Percentiles rank a stretch among this genome's conserved stretches.
Evolutionary conservation across 64 coral and sea anemone genomes (phyloP).

Genomic region (Pachyseris speciosa): DNA sequence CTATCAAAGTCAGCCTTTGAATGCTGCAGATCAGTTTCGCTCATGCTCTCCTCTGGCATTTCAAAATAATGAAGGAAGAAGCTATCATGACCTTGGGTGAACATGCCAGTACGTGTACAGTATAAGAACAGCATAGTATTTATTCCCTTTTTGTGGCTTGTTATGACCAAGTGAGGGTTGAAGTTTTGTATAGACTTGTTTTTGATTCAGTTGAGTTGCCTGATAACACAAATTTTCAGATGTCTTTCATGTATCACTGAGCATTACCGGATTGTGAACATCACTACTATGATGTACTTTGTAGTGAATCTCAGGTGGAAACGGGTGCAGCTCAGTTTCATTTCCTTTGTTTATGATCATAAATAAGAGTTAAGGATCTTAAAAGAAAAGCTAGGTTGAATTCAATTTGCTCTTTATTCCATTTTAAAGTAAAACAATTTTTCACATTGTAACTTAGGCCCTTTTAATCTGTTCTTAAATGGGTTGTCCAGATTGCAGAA

Average conservation of each 20-base stretch:
- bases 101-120: not conserved
- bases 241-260: not conserved
- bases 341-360: not conserved
- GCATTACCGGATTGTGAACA: not conserved
- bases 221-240: not conserved
- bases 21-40: not conserved
- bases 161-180: not conserved
- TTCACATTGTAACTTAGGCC: not conserved
- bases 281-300: not conserved
- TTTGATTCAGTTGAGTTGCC: not conserved
- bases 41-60: slow-evolving; percentile 20
- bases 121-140: not conserved
- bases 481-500: not conserved
- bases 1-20: not conserved
- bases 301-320: not conserved
- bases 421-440: not conserved
- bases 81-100: slow-evolving; percentile 23
- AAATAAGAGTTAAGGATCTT: not conserved
- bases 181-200: not conserved
- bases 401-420: not conserved
- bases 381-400: not conserved
- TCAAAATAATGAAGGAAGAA: slow-evolving; percentile 5
- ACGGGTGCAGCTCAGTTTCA: too few species aligned
- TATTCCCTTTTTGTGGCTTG: not conserved
- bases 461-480: not conserved